Evolutionary conservation across 2,797 vertebrate genomes (phyloP).

Genomic region (Dicrostonyx torquatus): DNA sequence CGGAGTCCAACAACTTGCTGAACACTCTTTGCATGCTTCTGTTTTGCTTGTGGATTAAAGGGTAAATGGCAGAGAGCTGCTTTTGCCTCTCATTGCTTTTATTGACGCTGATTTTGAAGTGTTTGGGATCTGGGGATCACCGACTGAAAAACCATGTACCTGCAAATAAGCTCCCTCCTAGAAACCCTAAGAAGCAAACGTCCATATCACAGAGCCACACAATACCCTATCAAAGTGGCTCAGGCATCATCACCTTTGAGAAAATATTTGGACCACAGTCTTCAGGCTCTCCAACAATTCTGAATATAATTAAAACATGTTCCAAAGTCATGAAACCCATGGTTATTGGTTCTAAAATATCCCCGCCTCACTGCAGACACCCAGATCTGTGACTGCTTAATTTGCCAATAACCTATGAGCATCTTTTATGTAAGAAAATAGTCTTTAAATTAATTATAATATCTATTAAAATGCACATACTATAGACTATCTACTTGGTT

Average conservation of each 20-base stretch:
- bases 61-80: neutral
- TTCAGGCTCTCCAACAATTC: neutral
- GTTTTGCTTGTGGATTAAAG: neutral
- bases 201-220: too few relatives aligned
- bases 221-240: too few relatives aligned
- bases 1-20: neutral
- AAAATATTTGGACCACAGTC: neutral
- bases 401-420: neutral
- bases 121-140: neutral
- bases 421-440: neutral
- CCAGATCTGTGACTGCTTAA: neutral
- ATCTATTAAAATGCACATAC: neutral
- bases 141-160: neutral
- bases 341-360: neutral
- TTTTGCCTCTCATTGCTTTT: slow-evolving; percentile 21
- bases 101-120: neutral
- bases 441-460: neutral
- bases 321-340: neutral
- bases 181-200: neutral
- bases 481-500: neutral
- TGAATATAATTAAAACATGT: neutral
- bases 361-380: too few relatives aligned
- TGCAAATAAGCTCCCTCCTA: neutral
- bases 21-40: neutral
- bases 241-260: neutral